phyloP scores from a whole-genome alignment of 1,140 invertebrate species.

The Diuraphis noxia region DNA sequence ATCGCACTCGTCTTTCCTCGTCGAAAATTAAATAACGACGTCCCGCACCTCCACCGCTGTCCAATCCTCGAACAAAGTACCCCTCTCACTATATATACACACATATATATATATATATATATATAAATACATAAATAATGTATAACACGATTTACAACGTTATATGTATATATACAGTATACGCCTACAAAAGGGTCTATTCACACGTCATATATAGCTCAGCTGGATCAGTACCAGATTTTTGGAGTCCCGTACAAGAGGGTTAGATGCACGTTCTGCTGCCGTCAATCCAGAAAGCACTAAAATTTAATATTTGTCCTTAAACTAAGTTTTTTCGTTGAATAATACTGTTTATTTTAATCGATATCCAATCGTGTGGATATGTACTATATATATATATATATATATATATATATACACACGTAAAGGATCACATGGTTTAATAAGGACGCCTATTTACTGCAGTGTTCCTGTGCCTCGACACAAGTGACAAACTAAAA shows the following conservation, averaged over 20 bases:
- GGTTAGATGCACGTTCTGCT: not conserved
- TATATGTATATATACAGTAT: not conserved
- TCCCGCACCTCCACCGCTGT: not conserved
- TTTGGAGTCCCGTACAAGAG: not conserved
- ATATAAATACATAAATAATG: not conserved
- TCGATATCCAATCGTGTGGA: not conserved
- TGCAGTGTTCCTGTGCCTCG: too few relatives aligned
- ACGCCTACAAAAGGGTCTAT: not conserved
- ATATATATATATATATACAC: too few relatives aligned
- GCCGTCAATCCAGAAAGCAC: not conserved
- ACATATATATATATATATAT: not conserved
- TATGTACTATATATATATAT: not conserved
- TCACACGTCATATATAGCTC: not conserved
- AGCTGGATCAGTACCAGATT: not conserved
- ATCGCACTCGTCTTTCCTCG: conserved; percentile 32
- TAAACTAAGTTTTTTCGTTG: not conserved
- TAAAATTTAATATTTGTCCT: not conserved
- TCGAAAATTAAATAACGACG: conserved; percentile 47
- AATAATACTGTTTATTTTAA: not conserved
- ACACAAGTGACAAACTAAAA: not conserved
- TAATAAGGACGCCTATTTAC: not conserved
- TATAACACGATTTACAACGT: not conserved
- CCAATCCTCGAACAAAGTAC: conserved; percentile 11
- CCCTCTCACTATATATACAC: not conserved
- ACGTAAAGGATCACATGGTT: not conserved